Evolutionary conservation across 2,113 vertebrate genomes (phyloP).

Genomic region (Cyanocitta stelleri): DNA sequence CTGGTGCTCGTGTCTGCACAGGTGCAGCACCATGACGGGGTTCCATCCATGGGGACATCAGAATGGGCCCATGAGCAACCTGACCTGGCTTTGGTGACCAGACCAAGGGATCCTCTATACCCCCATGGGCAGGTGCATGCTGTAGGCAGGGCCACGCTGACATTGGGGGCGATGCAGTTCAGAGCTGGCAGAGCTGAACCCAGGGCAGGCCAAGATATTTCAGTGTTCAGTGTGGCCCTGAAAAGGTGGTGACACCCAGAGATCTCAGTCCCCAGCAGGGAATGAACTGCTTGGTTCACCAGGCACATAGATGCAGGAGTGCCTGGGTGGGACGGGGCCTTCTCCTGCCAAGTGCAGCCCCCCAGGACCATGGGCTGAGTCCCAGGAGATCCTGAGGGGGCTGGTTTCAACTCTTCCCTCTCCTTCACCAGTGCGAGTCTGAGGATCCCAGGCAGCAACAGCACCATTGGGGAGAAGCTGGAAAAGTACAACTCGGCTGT

Average conservation of each 20-base stretch:
- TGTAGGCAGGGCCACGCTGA: neutral
- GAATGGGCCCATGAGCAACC: neutral
- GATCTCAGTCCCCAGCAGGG: neutral
- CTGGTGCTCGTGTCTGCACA: neutral
- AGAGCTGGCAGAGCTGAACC: neutral
- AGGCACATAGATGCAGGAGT: neutral
- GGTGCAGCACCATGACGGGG: neutral
- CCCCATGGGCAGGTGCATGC: neutral
- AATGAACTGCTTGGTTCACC: neutral
- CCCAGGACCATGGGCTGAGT: neutral
- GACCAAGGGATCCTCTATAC: neutral
- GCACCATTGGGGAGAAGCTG: constrained; percentile 84
- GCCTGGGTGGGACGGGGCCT: fast-evolving
- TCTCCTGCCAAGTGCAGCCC: neutral
- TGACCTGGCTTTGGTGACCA: neutral
- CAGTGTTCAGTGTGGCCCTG: neutral
- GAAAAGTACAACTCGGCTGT: constrained; percentile 83
- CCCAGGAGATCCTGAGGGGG: neutral
- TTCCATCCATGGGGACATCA: neutral
- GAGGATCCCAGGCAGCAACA: constrained; percentile 76
- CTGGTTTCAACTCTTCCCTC: neutral
- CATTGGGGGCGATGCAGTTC: fast-evolving
- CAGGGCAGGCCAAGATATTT: neutral
- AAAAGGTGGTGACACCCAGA: neutral
- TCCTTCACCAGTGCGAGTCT: constrained; percentile 73